Evolutionary conservation across 2,113 vertebrate species (phyloP), one percentile per base, ranked within the genome.

Genomic region (Zeus faber): DNA sequence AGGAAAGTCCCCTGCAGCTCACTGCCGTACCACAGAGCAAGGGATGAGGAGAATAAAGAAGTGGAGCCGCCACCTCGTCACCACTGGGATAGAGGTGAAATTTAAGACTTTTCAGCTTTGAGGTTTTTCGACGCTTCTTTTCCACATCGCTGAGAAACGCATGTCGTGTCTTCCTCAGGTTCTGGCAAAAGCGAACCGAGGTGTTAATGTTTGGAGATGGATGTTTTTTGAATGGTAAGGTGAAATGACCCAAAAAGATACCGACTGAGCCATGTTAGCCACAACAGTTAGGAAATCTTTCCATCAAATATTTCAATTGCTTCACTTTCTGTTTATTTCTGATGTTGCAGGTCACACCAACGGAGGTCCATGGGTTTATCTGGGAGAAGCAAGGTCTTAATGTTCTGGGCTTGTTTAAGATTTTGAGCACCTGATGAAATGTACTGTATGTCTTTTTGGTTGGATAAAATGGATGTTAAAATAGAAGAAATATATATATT

Each of bases 1-100:
- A 85, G 84, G 72, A 88, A 79, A 41, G 10, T 35, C 44, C 21
- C 48, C 37, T 67, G 45, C 39, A 79, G 66, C 29, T 47, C 58
- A 18, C 17, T 50, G 58, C 61, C 66, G 55, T 70, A 76, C 53
- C 77, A 77, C 55, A 67, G 77, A 33, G 45, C 73, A 0, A 77
- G 72, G 79, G 72, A 83, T 1, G 79, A 83, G 3, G 67, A 75
- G 4, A 49, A 55, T 1, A 67, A 52, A 6, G n/a, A 47, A 20
- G 67, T 68, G 3, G 50, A 27, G 49, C 58, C 76, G 49, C 62
- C 31, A 2, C 68, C 69, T 4, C 69, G 45, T 0, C 48, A 51
- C 7, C 82, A 60, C 64, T 81, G 82, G 79, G 77, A 85, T 14
- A 77, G 74, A 85, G 86, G 89, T 79, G 5, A 6, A 11, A 2